Evolutionary conservation across 2,888 invertebrate species (phyloP).

Genomic region (Epinotia brunnichana): DNA sequence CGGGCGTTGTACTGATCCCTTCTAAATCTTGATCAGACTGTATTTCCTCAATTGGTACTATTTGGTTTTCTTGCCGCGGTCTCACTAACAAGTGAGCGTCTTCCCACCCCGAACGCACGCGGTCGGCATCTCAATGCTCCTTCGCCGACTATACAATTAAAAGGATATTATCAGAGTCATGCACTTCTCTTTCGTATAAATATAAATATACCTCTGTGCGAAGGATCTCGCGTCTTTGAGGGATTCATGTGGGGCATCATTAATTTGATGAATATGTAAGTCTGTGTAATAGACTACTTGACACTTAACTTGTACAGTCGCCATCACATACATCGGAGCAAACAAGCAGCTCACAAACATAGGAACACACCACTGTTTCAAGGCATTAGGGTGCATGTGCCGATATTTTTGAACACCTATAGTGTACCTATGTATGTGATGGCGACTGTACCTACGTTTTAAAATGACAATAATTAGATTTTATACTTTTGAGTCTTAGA

Average conservation of each 20-base stretch:
- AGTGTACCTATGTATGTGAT: no score
- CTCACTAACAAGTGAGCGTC: slow-evolving; percentile 69
- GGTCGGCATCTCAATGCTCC: slow-evolving; percentile 67
- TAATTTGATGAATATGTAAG: slow-evolving; percentile 5
- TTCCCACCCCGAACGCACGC: slow-evolving; percentile 59
- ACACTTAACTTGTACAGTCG: background rate
- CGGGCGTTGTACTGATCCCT: background rate
- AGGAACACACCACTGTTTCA: no score
- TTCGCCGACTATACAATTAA: slow-evolving; percentile 70
- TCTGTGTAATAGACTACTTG: background rate
- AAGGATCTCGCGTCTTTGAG: slow-evolving; percentile 1
- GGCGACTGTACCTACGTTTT: background rate
- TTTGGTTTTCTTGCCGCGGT: slow-evolving; percentile 73
- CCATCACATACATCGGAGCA: no score
- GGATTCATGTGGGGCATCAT: slow-evolving; percentile 4
- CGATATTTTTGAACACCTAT: no score
- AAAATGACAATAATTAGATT: background rate
- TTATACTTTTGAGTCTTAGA: no score
- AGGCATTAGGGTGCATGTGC: no score
- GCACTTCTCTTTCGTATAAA: slow-evolving; percentile 53
- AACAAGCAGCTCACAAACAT: no score
- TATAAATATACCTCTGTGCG: background rate
- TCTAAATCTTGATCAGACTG: slow-evolving; percentile 43
- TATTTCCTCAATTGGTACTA: slow-evolving; percentile 76
- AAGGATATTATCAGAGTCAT: slow-evolving; percentile 73